A percentile compares a stretch with the other conserved stretches of the same genome.
Evolutionary conservation across 2,113 vertebrate species (phyloP).

Genomic region (Onychostoma macrolepis): DNA sequence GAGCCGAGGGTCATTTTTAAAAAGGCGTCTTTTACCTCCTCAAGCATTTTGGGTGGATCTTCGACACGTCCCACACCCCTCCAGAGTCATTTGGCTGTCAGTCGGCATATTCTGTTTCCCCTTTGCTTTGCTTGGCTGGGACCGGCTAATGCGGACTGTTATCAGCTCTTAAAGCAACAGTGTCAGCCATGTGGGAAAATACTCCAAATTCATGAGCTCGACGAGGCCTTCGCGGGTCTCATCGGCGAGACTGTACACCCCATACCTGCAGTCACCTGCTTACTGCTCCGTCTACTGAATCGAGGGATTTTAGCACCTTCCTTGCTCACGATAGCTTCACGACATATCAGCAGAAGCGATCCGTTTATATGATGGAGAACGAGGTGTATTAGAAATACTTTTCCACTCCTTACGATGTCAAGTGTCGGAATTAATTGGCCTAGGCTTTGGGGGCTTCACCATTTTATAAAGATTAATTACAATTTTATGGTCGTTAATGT

Average conservation of each 20-base stretch:
- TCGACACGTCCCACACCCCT: slow-evolving; percentile 54
- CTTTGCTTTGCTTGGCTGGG: slow-evolving; percentile 67
- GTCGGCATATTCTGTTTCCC: slow-evolving; percentile 43
- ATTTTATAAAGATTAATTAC: slow-evolving; percentile 41
- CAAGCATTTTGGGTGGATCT: slow-evolving; percentile 58
- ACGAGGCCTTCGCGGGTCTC: slow-evolving; percentile 23
- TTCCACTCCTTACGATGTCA: not conserved
- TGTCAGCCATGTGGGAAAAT: slow-evolving; percentile 67
- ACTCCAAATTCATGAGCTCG: slow-evolving; percentile 51
- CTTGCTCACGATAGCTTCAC: not conserved
- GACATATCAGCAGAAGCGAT: slow-evolving; percentile 5
- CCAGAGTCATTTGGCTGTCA: slow-evolving; percentile 59
- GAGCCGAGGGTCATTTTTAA: slow-evolving; percentile 50
- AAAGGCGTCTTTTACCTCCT: slow-evolving; percentile 49
- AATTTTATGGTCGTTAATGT: not conserved
- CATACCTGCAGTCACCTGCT: slow-evolving; percentile 15
- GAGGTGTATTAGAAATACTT: slow-evolving; percentile 25
- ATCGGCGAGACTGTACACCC: not conserved
- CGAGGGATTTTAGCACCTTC: not conserved
- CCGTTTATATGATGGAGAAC: not conserved
- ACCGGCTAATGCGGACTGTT: slow-evolving; percentile 49
- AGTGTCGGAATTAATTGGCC: not conserved
- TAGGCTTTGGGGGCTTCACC: not conserved
- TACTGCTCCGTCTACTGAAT: not conserved
- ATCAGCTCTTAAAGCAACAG: slow-evolving; percentile 66